phyloP scores from a whole-genome alignment of 1,140 invertebrate genomes.

The Sycobia sp. region DNA sequence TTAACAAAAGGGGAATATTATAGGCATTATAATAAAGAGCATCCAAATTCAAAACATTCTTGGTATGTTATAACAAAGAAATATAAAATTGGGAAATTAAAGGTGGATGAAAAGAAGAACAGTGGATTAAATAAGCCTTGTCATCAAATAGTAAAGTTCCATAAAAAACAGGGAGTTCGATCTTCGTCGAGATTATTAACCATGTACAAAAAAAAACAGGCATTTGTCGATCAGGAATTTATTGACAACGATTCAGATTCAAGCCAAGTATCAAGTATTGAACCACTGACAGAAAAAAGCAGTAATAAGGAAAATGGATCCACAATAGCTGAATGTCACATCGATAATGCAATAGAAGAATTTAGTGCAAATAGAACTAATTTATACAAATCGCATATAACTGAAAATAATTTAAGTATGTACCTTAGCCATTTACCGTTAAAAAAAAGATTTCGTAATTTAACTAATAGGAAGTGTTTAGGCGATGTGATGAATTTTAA shows the following conservation, averaged over 20 bases:
- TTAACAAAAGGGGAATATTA: slow-evolving; percentile 36
- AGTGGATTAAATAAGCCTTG: slow-evolving; percentile 6
- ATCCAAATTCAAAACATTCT: slow-evolving; percentile 21
- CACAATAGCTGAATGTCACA: neutral
- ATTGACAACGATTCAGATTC: neutral
- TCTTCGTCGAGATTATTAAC: neutral
- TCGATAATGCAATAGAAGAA: neutral
- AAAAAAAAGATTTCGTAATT: slow-evolving; percentile 7
- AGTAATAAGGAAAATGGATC: neutral
- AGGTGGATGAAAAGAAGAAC: neutral
- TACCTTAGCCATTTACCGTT: slow-evolving; percentile 1
- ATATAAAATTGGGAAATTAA: slow-evolving; percentile 29
- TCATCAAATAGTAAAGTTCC: neutral
- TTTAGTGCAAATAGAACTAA: neutral
- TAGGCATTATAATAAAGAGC: slow-evolving; percentile 30
- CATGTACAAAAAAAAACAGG: slow-evolving; percentile 1
- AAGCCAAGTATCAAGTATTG: neutral
- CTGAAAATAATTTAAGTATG: too few species aligned
- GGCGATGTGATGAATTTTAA: slow-evolving; percentile 9
- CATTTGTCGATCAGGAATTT: neutral
- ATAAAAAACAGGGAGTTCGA: neutral
- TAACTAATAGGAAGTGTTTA: slow-evolving; percentile 2
- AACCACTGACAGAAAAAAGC: neutral
- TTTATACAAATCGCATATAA: too few species aligned
- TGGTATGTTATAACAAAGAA: slow-evolving; percentile 17